A percentile compares a stretch with the other conserved stretches of the same genome.
Evolutionary conservation across 2,888 invertebrate genomes (phyloP).

Genomic region (Lochmaea crataegi): DNA sequence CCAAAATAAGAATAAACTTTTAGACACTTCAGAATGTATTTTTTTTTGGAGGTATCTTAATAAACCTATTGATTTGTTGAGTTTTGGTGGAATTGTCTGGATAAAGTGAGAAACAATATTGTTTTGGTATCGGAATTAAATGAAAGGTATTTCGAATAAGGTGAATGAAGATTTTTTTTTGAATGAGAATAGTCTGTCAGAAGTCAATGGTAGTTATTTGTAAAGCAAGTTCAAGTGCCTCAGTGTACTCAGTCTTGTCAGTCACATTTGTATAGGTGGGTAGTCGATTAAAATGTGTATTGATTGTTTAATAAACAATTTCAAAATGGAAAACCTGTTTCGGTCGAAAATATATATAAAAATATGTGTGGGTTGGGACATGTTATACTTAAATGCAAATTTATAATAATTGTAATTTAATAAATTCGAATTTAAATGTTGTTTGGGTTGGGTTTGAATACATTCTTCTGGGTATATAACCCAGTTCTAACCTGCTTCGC

Average conservation of each 20-base stretch:
- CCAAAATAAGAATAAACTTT: too few relatives aligned
- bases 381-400: background rate
- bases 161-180: slow-evolving; percentile 26
- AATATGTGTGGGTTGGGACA: background rate
- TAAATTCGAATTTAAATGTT: background rate
- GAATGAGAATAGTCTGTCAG: slow-evolving; percentile 22
- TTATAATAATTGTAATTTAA: background rate
- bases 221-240: slow-evolving; percentile 25
- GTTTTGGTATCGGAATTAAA: slow-evolving; percentile 27
- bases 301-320: slow-evolving; percentile 5
- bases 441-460: background rate
- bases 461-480: too few relatives aligned
- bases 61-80: background rate
- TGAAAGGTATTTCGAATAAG: slow-evolving; percentile 11
- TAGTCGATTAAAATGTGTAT: slow-evolving; percentile 13
- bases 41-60: too few relatives aligned
- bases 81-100: background rate
- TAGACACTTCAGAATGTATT: too few relatives aligned
- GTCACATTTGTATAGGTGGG: slow-evolving; percentile 11
- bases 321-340: background rate
- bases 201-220: slow-evolving; percentile 22
- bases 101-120: slow-evolving; percentile 10
- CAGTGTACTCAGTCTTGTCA: slow-evolving; percentile 14
- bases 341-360: background rate
- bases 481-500: too few relatives aligned